Evolutionary conservation across 2,888 invertebrate species (phyloP), one percentile per base, ranked within the genome.

Genomic region (Trichogramma dendrolimi): DNA sequence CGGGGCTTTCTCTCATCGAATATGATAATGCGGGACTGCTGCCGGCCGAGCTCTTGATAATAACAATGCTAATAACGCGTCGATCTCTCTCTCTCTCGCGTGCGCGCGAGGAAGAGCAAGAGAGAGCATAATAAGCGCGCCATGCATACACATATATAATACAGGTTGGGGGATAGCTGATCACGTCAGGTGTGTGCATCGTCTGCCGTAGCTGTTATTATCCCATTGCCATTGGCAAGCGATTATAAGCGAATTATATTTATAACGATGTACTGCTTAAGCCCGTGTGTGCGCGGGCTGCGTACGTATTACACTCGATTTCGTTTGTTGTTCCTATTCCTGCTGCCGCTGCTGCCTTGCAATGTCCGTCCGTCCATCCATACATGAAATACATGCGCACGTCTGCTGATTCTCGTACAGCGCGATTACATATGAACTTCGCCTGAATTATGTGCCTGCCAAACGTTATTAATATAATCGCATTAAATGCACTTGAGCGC

Each of bases 231-330:
- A 55, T 62, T 54, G 46, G 49, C 62, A 62, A 66, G 63, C 67
- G 64, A 65, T 68, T 58, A 14, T 14, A 65, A 60, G 48, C 42
- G 44, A 48, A 60, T 58, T 65, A 61, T 65, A 63, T 62, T 53
- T 58, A 62, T 62, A 57, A 58, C 55, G 54, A 63, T 40, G 60
- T 55, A 60, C 46, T 60, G 50, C 54, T 57, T 70, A 69, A 68
- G 66, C 67, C 14, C 2, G 14, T 14, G 14, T 14, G 14, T 2
- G 14, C 14, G 14, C 14, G 14, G 14, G 14, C 14, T 14, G 14
- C 14, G 14, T 14, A 14, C 14, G 14, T 14, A 14, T 14, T 14
- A 14, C 14, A 14, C 14, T 14, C 14, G 14, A 2, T 14, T 14
- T 14, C 14, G 14, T 14, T 14, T 14, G 14, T 14, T 14, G 14